Base-by-base conservation (phyloP, 2,113 vertebrate genomes). In the Catharus minimus region DNA sequence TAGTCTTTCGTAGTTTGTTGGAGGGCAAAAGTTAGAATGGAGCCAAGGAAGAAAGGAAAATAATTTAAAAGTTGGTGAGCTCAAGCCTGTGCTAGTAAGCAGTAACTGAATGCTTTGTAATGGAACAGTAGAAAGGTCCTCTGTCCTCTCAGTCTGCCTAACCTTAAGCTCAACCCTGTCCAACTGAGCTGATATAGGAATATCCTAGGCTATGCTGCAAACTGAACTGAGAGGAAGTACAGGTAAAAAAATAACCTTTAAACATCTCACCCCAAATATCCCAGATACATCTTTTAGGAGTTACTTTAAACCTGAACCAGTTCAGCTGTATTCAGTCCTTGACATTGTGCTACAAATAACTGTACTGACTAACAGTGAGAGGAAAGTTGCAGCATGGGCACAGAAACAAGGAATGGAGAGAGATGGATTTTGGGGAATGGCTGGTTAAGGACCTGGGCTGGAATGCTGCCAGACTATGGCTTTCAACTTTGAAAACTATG, bases 331-430 rank as follows among this genome's bases (percentile, higher is more conserved):
- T 47, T 11, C 36, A 36, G 17, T 61, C 33, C 11, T 79, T 39
- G 28, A 55, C 20, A 24, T 3, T 78, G 7, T n/a, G 5, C 6
- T 72, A 16, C 49, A 82, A 21, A 52, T 22, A 71, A 53, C 26
- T 39, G 4, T 55, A 21, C 26, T 38, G 15, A 36, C 23, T 57
- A 86, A 44, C 22, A 52, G 15, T 13, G 24, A 16, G 27, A 76
- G 15, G 28, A 66, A 41, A 36, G n/a, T 33, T 74, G 10, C 0
- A 2, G 27, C 30, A 7, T 0, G 1, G 30, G 18, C 19, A 24
- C 27, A 60, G 69, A 56, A 92, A 21, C 2, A 47, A 71, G 30
- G 43, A 77, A 17, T 1, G 1, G 44, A 52, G 22, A 81, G 23
- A 1, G 1, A 28, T 1, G 2, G 11, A 23, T 85, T 56, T 82